Evolutionary conservation across 1,140 invertebrate species (phyloP).

Genomic region (Phthorimaea operculella): DNA sequence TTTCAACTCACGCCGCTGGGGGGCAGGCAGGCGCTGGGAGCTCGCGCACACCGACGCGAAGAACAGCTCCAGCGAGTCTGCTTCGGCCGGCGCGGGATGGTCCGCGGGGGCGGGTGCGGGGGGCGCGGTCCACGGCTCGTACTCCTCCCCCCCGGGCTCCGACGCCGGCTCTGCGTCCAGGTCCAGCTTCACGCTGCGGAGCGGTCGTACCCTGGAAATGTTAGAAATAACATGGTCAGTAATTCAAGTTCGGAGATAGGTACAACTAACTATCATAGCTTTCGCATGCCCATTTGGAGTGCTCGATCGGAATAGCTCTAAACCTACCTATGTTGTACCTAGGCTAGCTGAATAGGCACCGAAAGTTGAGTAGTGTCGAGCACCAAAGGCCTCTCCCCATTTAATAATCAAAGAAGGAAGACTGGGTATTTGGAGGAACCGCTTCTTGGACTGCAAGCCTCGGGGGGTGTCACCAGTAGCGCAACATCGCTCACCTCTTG

Average conservation of each 20-base stretch:
- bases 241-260: too few species aligned
- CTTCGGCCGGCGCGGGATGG: slow-evolving; percentile 14
- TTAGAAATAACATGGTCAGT: too few species aligned
- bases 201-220: too few species aligned
- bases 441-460: not conserved
- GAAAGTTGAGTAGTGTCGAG: too few species aligned
- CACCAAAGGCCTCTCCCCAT: too few species aligned
- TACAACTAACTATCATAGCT: too few species aligned
- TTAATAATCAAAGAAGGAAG: too few species aligned
- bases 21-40: slow-evolving; percentile 39
- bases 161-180: slow-evolving; percentile 32
- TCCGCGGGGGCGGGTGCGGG: not conserved
- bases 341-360: too few species aligned
- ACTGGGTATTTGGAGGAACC: not conserved
- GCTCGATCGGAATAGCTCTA: too few species aligned
- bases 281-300: too few species aligned
- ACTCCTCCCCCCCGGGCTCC: slow-evolving; percentile 29
- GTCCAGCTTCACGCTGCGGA: slow-evolving; percentile 34
- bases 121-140: slow-evolving; percentile 13
- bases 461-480: not conserved
- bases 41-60: slow-evolving; percentile 59
- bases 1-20: slow-evolving; percentile 39
- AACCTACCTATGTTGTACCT: too few species aligned
- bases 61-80: slow-evolving; percentile 48
- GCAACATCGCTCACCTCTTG: too few species aligned